Evolutionary conservation across 2,888 invertebrate genomes (phyloP).

Genomic region (Coleophora flavipennella): DNA sequence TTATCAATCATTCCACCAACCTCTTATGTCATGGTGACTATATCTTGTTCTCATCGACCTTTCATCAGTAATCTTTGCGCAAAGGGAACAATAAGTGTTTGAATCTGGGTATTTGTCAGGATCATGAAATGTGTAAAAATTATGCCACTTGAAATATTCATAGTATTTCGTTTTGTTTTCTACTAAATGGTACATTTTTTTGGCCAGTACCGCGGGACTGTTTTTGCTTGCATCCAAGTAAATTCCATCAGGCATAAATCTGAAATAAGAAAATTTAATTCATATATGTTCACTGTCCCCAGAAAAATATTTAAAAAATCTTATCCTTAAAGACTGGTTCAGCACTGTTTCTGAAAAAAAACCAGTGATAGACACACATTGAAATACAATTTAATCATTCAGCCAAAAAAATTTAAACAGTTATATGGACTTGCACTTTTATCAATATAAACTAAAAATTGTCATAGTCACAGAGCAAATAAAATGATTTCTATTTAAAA

Average conservation of each 20-base stretch:
- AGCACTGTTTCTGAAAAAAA: too few species aligned
- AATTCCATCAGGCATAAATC: slow-evolving; percentile 52
- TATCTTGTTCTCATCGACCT: slow-evolving; percentile 26
- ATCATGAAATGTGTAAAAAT: slow-evolving; percentile 42
- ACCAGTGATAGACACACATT: too few species aligned
- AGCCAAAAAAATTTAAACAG: too few species aligned
- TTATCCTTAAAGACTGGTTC: too few species aligned
- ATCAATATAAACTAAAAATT: too few species aligned
- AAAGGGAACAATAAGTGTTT: slow-evolving; percentile 51
- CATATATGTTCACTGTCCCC: too few species aligned
- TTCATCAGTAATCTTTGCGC: slow-evolving; percentile 40
- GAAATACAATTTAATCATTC: too few species aligned
- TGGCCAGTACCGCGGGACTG: slow-evolving; percentile 30
- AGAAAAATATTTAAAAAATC: too few species aligned
- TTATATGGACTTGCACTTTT: too few species aligned
- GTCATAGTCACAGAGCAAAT: too few species aligned
- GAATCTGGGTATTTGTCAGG: slow-evolving; percentile 34
- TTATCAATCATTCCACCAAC: slow-evolving; percentile 56
- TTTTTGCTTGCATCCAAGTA: slow-evolving; percentile 44
- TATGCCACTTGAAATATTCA: slow-evolving; percentile 50
- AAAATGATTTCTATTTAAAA: too few species aligned
- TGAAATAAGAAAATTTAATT: slow-evolving; percentile 23
- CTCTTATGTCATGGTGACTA: slow-evolving; percentile 31
- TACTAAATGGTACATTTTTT: slow-evolving; percentile 39
- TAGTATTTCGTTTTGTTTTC: slow-evolving; percentile 34